Conservation (phyloP, 2,797 vertebrate species). For the Pseudochaenichthys georgianus region DNA sequence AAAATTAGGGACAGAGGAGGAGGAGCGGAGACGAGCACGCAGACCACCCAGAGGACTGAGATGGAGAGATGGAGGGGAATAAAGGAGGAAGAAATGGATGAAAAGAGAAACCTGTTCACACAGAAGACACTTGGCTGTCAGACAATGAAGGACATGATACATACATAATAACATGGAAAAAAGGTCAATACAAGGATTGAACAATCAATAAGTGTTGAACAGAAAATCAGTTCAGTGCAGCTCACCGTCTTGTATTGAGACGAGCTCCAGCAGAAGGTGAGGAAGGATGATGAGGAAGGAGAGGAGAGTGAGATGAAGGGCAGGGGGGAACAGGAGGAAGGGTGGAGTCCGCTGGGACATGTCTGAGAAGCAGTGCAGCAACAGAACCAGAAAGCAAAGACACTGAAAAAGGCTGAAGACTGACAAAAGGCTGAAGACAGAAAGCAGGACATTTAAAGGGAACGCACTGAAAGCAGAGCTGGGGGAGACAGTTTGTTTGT, state of each 20-base stretch:
- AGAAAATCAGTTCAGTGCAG: conserved; percentile 14
- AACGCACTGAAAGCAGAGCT: neutral
- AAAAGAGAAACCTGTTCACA: conserved; percentile 43
- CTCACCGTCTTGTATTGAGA: conserved; percentile 78
- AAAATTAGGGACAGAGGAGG: conserved; percentile 99
- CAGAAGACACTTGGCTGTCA: conserved; percentile 19
- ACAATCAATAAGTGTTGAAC: neutral
- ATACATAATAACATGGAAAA: conserved; percentile 14
- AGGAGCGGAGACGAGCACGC: conserved; percentile 94
- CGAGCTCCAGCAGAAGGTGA: conserved; percentile 70
- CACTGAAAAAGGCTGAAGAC: conserved; percentile 32
- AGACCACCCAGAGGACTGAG: conserved; percentile 90
- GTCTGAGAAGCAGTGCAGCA: conserved; percentile 64
- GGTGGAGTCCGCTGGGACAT: conserved; percentile 45
- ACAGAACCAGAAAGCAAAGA: conserved; percentile 23
- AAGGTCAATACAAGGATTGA: conserved; percentile 22
- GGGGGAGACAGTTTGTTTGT: neutral
- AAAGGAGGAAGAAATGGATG: conserved; percentile 45
- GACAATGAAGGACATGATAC: neutral
- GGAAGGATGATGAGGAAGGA: conserved; percentile 61
- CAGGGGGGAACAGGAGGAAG: conserved; percentile 68
- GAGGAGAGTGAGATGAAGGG: conserved; percentile 62
- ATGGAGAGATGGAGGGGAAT: conserved; percentile 50
- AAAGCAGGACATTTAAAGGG: neutral
- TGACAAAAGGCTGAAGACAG: conserved; percentile 19